Base-by-base conservation (phyloP, 2,113 vertebrate species). In the Peromyscus polionotus region DNA sequence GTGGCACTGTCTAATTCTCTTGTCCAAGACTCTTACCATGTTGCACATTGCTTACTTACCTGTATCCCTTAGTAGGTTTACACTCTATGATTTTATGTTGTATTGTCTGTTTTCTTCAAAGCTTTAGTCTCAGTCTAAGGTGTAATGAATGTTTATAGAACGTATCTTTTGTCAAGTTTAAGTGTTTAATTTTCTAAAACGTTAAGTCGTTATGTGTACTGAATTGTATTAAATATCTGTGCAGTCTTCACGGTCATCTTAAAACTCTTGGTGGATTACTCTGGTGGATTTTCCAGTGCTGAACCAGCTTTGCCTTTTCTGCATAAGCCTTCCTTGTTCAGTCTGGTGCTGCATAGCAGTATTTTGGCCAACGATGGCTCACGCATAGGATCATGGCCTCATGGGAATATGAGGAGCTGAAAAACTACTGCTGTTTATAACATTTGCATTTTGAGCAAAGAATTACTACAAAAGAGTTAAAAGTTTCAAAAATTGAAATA, bases 201-300 rank as follows among this genome's bases (percentile, higher is more conserved):
- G 80, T 59, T 48, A 95, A 45, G 48, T 68, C 39, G 45, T 90
- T 75, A 75, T 75, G 24, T 31, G 7, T 79, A 80, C 75, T 94
- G 16, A 65, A 39, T 94, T 96, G 88, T 90, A 89, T 89, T 31
- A 65, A 86, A 65, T 93, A 17, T 75, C 48, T 94, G 42, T 61
- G 33, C 19, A 80, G 28, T 93, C 70, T 57, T 90, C n/a, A 83
- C 65, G 36, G 90, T 88, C 6, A 8, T 45, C 83, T 83, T 14
- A 81, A 83, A 68, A 54, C 19, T 63, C 48, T 65, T 26, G 45
- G 13, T 88, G n/a, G 70, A 39, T 97, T 95, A 76, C 39, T 65
- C 9, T 90, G 63, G 76, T 88, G 24, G 7, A 19, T 96, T 95
- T 96, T 92, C 76, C 88, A 93, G 54, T 72, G 6, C 91, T 87